Base-by-base conservation (phyloP, 2,113 vertebrate species). In the Gopherus flavomarginatus region DNA sequence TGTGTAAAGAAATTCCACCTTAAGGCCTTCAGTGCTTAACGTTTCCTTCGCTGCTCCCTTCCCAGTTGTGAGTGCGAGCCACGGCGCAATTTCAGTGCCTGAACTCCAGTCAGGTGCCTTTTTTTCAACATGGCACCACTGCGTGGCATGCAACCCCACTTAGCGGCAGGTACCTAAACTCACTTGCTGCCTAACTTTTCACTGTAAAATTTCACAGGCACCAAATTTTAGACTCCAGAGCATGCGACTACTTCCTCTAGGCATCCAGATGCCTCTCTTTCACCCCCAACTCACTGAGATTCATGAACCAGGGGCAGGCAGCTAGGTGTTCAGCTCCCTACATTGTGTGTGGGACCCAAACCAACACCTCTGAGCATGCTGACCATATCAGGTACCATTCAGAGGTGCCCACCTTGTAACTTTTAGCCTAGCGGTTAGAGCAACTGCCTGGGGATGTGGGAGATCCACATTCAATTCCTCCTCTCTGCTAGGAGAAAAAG, bases 1-100 rank as follows among this genome's bases (percentile, higher is more conserved):
- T 93, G 85, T 91, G 38, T 90, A 88, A 96, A 94, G 84, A 90
- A 95, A 97, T 26, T 52, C 85, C 56, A 90, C 1, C 10, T 92
- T 81, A 90, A 90, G 85, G 81, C 81, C 87, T 82, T 0, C 0
- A 78, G 81, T 84, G 85, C 65, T 81, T 87, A 83, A 84, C 90
- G 87, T 0, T 1, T 92, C 82, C 54, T 31, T 19, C n/a, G 38
- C 84, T 17, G 8, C 82, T 89, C 65, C n/a, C 53, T 83, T 84
- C 90, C 59, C 69, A 50, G 13, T 50, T 14, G 49, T 75, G 54
- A 38, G n/a, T 19, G 16, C 1, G n/a, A 72, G 29, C 29, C 29
- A 35, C 3, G 13, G 31, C 35, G 13, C 29, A 62, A 62, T 31
- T 62, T 31, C 14, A 3, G 59, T 19, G 35, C 35, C 14, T n/a